Evolutionary conservation across 2,888 invertebrate species (phyloP).

Genomic region (Brachynemurus nebulosus): DNA sequence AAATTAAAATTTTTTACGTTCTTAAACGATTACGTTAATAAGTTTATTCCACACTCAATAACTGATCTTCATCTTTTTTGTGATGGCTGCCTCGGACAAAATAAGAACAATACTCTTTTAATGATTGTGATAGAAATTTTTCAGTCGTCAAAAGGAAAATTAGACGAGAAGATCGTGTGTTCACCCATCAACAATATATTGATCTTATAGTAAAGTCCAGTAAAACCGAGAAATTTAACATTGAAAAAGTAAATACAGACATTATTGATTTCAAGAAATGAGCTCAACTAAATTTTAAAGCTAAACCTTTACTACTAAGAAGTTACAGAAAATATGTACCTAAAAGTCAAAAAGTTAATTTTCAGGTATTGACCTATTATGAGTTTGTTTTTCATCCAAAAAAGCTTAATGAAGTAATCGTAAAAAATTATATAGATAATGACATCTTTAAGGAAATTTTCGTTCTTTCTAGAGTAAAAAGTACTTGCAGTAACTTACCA

Average conservation of each 20-base stretch:
- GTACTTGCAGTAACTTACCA: not conserved
- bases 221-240: not conserved
- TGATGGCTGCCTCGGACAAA: too few species aligned
- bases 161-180: not conserved
- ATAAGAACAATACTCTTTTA: too few species aligned
- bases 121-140: too few species aligned
- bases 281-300: not conserved
- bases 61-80: too few species aligned
- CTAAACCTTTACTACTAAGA: not conserved
- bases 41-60: too few species aligned
- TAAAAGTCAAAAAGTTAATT: not conserved
- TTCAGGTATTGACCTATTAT: not conserved
- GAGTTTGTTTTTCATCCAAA: not conserved
- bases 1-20: too few species aligned
- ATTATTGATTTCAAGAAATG: not conserved
- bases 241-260: not conserved
- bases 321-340: not conserved
- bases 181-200: not conserved
- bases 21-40: too few species aligned
- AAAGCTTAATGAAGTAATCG: too few species aligned
- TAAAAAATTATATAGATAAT: not conserved
- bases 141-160: not conserved
- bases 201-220: not conserved
- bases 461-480: too few species aligned
- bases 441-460: too few species aligned